Conservation (phyloP, 2,797 vertebrate genomes). For the Malacoraja senta region DNA sequence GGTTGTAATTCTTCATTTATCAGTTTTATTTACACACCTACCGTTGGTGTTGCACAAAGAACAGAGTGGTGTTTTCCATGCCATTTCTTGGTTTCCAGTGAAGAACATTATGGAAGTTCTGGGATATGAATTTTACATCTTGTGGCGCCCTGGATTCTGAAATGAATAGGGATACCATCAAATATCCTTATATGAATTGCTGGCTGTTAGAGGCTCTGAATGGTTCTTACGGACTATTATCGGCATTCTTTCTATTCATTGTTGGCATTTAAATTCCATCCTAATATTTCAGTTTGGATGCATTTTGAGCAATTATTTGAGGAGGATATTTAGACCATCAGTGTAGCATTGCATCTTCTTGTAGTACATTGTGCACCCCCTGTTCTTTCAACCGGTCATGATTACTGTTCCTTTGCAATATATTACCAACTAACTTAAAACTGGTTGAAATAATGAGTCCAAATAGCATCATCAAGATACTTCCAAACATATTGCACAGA, state of each 20-base stretch:
- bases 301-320: background rate
- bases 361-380: background rate
- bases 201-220: background rate
- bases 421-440: background rate
- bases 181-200: background rate
- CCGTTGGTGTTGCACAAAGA: background rate
- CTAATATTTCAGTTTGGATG: background rate
- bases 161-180: background rate
- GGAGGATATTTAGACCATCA: background rate
- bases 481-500: background rate
- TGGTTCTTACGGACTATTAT: background rate
- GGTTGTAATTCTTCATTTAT: background rate
- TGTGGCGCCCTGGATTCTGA: background rate
- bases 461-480: background rate
- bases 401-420: background rate
- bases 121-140: constrained; percentile 22
- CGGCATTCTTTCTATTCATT: background rate
- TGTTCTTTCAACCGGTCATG: background rate
- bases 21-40: background rate
- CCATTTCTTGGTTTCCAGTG: constrained; percentile 7
- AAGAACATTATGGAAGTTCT: constrained; percentile 14
- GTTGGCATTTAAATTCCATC: background rate
- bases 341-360: background rate
- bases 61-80: background rate
- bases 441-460: background rate